Base-by-base conservation (phyloP, 2,113 vertebrate species). In the Tragelaphus imberbis region DNA sequence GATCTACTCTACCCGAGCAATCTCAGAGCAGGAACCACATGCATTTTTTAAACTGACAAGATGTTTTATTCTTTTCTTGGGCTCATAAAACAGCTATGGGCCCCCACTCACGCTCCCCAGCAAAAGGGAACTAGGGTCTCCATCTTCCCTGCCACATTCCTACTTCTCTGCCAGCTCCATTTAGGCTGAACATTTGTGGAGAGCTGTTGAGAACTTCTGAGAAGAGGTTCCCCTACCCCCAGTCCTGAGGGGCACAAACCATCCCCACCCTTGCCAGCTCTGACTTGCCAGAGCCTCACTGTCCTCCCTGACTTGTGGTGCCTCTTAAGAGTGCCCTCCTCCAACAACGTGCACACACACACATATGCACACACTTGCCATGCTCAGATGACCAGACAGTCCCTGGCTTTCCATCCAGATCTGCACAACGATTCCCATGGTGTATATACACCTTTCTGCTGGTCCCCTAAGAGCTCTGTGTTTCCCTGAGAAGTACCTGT, bases 81-180 rank as follows among this genome's bases (percentile, higher is more conserved):
- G 10, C 49, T 96, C 21, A 84, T 36, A 49, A 56, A 82, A 79
- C 33, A 90, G 79, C 44, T 84, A 7, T 5, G 5, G 25, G 21
- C 0, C 28, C 30, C 1, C 5, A 44, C 59, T 9, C 7, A 28
- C 1, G 6, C 6, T 6, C 4, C n/a, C 81, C 3, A 56, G 19
- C 51, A 33, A 87, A n/a, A 71, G 33, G 27, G 14, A 84, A 25
- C 71, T 7, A 44, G 58, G 40, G 16, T 40, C 40, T 65, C 51
- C 14, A 5, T 51, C 53, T 82, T 55, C 33, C 58, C 65, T 30
- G 47, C 33, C 7, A 27, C 27, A 5, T 47, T 10, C 53, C 75
- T 80, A 7, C 75, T 88, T 71, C 30, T 51, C 61, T 28, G 51
- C 11, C 21, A 77, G 53, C 8, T 55, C 56, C 7, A 12, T 44